phyloP scores from a whole-genome alignment of 2,888 invertebrate species.

The Tiliacea citrago region DNA sequence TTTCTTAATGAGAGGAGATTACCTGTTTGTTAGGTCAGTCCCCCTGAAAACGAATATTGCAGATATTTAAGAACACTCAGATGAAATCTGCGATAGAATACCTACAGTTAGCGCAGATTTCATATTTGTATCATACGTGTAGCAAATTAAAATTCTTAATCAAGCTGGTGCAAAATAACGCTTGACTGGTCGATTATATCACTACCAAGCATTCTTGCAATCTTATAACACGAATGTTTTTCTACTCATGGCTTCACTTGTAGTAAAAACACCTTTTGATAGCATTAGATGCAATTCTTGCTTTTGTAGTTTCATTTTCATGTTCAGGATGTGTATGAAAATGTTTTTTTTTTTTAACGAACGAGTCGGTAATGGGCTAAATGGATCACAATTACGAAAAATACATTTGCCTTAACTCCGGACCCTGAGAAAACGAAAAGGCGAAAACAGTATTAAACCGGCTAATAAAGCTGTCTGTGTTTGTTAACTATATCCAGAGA shows the following conservation, averaged over 20 bases:
- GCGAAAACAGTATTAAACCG: no score
- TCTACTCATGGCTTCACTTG: constrained; percentile 47
- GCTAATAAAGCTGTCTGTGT: neutral
- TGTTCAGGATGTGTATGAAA: neutral
- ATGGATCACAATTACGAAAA: neutral
- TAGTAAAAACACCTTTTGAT: constrained; percentile 36
- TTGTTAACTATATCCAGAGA: neutral
- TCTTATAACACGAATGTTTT: constrained; percentile 51
- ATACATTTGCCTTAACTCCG: neutral
- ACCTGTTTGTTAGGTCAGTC: neutral
- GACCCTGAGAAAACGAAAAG: neutral
- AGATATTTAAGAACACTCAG: constrained; percentile 8
- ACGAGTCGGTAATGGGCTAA: neutral
- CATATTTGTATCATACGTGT: constrained; percentile 12
- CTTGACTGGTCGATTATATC: constrained; percentile 46
- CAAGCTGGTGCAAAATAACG: constrained; percentile 34
- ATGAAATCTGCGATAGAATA: neutral
- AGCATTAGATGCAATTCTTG: constrained; percentile 15
- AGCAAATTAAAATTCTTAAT: constrained; percentile 33
- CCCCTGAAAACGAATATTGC: constrained; percentile 8
- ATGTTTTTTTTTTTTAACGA: neutral
- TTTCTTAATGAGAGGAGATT: neutral
- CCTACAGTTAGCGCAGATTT: constrained; percentile 28
- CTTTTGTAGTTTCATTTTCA: constrained; percentile 18
- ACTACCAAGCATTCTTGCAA: constrained; percentile 47